Conservation (phyloP, 1,140 invertebrate genomes). For the Drosophila pachea region DNA sequence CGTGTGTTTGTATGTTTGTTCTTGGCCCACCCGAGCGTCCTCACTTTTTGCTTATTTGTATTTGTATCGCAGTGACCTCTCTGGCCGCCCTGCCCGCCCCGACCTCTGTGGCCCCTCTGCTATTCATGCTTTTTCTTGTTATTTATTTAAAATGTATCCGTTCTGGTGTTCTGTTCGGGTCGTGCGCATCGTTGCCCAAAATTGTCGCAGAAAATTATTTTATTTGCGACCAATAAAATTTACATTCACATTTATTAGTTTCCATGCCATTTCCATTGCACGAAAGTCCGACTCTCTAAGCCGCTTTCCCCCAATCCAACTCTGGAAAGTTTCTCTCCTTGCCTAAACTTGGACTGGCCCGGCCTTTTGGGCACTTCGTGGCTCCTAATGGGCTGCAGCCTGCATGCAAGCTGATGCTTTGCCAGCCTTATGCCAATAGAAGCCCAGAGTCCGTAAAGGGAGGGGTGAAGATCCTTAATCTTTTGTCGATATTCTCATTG, state of each 20-base stretch:
- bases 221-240: constrained; percentile 60
- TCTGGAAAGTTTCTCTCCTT: constrained; percentile 33
- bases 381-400: constrained; percentile 51
- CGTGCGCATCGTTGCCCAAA: constrained; percentile 35
- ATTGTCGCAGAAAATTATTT: constrained; percentile 61
- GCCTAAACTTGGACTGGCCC: constrained; percentile 3
- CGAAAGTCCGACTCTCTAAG: constrained; percentile 51
- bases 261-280: constrained; percentile 42
- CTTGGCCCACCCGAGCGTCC: no score
- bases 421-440: background rate
- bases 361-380: constrained; percentile 30
- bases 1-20: constrained; percentile 17
- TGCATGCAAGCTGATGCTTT: constrained; percentile 23
- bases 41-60: no score
- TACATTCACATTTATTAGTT: constrained; percentile 62
- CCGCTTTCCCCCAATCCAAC: constrained; percentile 57
- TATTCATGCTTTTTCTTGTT: constrained; percentile 45
- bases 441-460: no score
- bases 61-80: no score
- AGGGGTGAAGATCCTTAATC: background rate
- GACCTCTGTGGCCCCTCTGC: background rate
- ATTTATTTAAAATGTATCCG: constrained; percentile 63
- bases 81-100: background rate
- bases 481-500: no score
- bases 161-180: constrained; percentile 6